A percentile compares a stretch with the other conserved stretches of the same genome.
phyloP scores from a whole-genome alignment of 2,888 invertebrate species.

The Zeuzera pyrina region DNA sequence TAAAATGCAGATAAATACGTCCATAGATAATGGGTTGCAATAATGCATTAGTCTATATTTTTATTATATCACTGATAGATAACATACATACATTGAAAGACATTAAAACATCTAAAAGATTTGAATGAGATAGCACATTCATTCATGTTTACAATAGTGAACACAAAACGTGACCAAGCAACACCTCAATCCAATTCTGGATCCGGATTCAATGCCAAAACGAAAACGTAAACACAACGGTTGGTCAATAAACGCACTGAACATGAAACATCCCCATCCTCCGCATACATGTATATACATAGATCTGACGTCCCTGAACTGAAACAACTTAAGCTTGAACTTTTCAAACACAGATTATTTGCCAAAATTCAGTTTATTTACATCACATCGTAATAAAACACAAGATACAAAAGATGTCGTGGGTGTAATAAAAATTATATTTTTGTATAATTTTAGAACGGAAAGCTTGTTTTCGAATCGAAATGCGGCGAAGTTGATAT shows the following conservation, averaged over 20 bases:
- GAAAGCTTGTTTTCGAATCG: conserved; percentile 1
- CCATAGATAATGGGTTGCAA: too few relatives aligned
- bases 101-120: background rate
- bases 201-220: conserved; percentile 58
- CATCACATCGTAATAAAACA: conserved; percentile 25
- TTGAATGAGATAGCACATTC: conserved; percentile 7
- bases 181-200: conserved; percentile 53
- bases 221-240: conserved; percentile 58
- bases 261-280: conserved; percentile 32
- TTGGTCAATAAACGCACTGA: conserved; percentile 49
- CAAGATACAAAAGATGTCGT: conserved; percentile 23
- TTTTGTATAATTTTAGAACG: conserved; percentile 7
- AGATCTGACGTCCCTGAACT: conserved; percentile 34
- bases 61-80: too few relatives aligned
- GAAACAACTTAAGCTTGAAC: conserved; percentile 30
- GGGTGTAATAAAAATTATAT: conserved; percentile 20
- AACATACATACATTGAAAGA: too few relatives aligned
- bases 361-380: conserved; percentile 24
- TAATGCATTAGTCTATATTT: too few relatives aligned
- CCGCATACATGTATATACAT: conserved; percentile 25
- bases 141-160: conserved; percentile 40
- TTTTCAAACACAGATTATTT: conserved; percentile 30
- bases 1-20: too few relatives aligned
- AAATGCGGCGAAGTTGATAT: conserved; percentile 1
- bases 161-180: conserved; percentile 40